Evolutionary conservation across 2,888 invertebrate species (phyloP).

Genomic region (Chironomus tentans): DNA sequence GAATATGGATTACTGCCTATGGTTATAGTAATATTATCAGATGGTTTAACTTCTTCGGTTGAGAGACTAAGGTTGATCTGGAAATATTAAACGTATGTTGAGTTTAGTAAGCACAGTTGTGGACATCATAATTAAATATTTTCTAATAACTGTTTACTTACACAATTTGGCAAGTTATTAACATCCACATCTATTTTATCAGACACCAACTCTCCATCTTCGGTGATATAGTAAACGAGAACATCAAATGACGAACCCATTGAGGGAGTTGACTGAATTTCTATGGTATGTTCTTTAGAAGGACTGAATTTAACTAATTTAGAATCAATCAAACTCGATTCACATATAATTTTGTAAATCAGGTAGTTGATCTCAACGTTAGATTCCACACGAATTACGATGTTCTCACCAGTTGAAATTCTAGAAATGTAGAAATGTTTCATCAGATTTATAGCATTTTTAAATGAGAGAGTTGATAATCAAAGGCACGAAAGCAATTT

Average conservation of each 20-base stretch:
- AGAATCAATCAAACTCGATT: slow-evolving; percentile 73
- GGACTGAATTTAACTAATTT: slow-evolving; percentile 48
- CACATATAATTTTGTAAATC: slow-evolving; percentile 67
- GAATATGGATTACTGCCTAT: slow-evolving; percentile 71
- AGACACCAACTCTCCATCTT: slow-evolving; percentile 64
- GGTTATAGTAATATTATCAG: slow-evolving; percentile 61
- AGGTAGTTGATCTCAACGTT: slow-evolving; percentile 64
- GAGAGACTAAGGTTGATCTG: slow-evolving; percentile 28
- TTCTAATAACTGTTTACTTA: too few relatives aligned
- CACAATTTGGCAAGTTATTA: slow-evolving; percentile 56
- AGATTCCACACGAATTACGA: slow-evolving; percentile 59
- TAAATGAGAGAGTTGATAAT: too few relatives aligned
- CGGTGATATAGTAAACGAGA: slow-evolving; percentile 59
- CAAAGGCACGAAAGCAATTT: too few relatives aligned
- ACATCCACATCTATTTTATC: slow-evolving; percentile 72
- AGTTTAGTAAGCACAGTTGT: too few relatives aligned
- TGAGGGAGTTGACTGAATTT: not conserved
- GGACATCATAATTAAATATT: too few relatives aligned
- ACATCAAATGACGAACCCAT: slow-evolving; percentile 60
- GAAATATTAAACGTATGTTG: not conserved
- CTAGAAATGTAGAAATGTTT: too few relatives aligned
- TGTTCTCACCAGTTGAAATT: slow-evolving; percentile 29
- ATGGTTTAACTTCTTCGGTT: slow-evolving; percentile 56
- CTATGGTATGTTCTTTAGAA: not conserved
- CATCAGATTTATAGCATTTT: too few relatives aligned